These are phyloP conservation scores for Crocuta crocuta DNA, from an alignment of 2,113 vertebrate species.

Conservation along the genomic window DNA sequence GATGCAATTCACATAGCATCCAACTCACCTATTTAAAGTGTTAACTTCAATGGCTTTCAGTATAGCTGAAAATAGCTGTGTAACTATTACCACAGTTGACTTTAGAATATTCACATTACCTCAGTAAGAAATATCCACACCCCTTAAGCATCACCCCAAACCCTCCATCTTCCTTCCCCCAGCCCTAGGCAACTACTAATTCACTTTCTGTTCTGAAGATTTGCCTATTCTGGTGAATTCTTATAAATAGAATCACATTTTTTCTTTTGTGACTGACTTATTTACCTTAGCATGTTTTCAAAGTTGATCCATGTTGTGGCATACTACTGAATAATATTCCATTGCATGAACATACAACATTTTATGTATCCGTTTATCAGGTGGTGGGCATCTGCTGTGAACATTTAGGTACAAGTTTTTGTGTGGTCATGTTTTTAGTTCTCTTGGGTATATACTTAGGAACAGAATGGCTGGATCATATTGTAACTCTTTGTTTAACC, in stretches of 20 bases:
- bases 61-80: neutral
- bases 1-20: neutral
- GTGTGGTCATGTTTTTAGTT: no score
- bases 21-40: neutral
- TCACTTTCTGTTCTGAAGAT: neutral
- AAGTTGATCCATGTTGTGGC: neutral
- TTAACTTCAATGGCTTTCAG: neutral
- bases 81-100: no score
- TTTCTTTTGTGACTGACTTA: neutral
- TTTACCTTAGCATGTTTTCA: neutral
- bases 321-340: neutral
- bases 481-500: no score
- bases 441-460: no score
- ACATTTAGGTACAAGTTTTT: no score
- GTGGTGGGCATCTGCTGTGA: neutral
- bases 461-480: no score
- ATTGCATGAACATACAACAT: neutral
- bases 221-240: neutral
- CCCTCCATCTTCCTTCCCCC: no score
- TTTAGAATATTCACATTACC: no score
- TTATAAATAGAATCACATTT: neutral
- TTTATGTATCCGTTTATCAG: neutral
- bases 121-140: no score
- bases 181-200: no score
- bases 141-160: no score